Percentiles rank a stretch among this genome's conserved stretches.
Conservation (phyloP, 1,140 invertebrate genomes). For the Liolophura sinensis region DNA sequence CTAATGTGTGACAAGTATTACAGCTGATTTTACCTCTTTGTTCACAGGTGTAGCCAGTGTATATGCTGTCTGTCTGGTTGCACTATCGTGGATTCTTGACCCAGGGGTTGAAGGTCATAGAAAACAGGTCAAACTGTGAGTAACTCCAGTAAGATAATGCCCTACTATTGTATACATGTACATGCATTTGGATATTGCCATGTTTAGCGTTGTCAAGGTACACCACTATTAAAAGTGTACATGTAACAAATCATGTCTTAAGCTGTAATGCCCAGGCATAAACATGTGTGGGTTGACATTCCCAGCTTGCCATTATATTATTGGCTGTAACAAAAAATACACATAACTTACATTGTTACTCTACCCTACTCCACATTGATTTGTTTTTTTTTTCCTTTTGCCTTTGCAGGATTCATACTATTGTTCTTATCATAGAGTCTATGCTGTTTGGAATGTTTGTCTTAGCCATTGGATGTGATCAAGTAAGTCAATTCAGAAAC, state of each 20-base stretch:
- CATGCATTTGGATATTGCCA: too few species aligned
- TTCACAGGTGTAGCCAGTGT: slow-evolving; percentile 57
- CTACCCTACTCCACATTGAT: background rate
- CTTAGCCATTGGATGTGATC: slow-evolving; percentile 85
- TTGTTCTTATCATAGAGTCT: slow-evolving; percentile 82
- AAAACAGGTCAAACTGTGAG: slow-evolving; percentile 79
- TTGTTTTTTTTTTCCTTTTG: slow-evolving; percentile 16
- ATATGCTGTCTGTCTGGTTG: slow-evolving; percentile 74
- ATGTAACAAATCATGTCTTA: too few species aligned
- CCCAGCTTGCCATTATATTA: too few species aligned
- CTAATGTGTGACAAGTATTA: too few species aligned
- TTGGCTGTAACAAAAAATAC: background rate
- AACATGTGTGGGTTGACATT: too few species aligned
- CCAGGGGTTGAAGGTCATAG: slow-evolving; percentile 69
- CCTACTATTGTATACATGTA: too few species aligned
- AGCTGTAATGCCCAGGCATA: too few species aligned
- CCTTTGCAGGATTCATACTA: slow-evolving; percentile 77
- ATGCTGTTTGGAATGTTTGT: slow-evolving; percentile 89
- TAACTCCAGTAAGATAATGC: slow-evolving; percentile 23
- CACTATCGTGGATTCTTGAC: slow-evolving; percentile 75
- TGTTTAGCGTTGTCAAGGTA: too few species aligned
- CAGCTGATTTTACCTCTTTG: slow-evolving; percentile 67
- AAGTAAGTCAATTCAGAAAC: slow-evolving; percentile 62
- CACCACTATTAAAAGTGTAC: too few species aligned
- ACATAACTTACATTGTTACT: background rate